Base-by-base conservation (phyloP, 2,888 invertebrate genomes). In the Thecocarcelia acutangulata region DNA sequence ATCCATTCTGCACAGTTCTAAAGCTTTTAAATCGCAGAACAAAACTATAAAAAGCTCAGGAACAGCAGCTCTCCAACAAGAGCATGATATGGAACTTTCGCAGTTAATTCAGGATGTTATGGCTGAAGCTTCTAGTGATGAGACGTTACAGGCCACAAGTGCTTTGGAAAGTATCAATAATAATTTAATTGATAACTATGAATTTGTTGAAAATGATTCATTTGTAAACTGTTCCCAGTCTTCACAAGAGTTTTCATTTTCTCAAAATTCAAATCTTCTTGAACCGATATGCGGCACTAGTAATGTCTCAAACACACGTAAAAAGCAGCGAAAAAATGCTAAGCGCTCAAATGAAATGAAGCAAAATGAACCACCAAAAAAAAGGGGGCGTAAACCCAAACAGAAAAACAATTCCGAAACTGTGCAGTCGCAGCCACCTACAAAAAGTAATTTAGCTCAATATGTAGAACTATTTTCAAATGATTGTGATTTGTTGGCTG, bases 371-470 rank as follows among this genome's bases (percentile, higher is more conserved):
- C 81, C 83, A 11, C 84, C 84, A 1, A 86, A 84, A 42, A 86
- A 86, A 46, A 85, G 86, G 15, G 86, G 85, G 13, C 84, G 86
- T 1, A 86, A 84, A 52, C 64, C 83, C 1, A 83, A 42, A 40
- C 50, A 58, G 64, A 37, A 46, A n/a, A 54, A 3, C 19, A 9
- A 1, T 15, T 1, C 9, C 9, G 40, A 33, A 19, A 40, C 24
- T 37, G 3, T 1, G 0, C 17, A 52, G 33, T 2, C 63, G 19
- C 77, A 82, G 52, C 77, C 64, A 37, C 74, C 77, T 3, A 82
- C 78, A 5, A 86, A 86, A 68, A 86, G 86, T 44, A 86, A 86
- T 66, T 75, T 86, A n/a, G 86, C 86, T 11, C 84, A 84, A 46
- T 86, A 86, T 61, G 86, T 86, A 9, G 86, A 86, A 70, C 80